Base-by-base conservation (phyloP, 2,113 vertebrate genomes). In the Holacanthus passer region DNA sequence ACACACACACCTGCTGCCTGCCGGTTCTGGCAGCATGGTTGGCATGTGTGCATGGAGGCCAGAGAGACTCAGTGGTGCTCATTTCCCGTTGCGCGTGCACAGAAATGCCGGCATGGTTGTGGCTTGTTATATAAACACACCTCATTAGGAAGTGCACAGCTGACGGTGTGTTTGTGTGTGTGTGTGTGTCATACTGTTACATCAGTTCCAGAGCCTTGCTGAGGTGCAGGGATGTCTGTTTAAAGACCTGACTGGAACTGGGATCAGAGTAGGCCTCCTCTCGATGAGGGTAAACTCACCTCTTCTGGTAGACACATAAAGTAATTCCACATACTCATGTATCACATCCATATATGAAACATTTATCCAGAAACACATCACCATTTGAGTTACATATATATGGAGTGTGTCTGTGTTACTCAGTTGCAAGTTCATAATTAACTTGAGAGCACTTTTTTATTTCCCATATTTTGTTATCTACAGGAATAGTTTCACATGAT, bases 81-180 rank as follows among this genome's bases (percentile, higher is more conserved):
- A 16, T 71, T 88, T 89, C 87, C 88, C 76, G 19, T 74, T 14
- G 73, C 43, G 29, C 59, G 48, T 31, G 77, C 87, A 87, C 88
- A 81, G 65, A 86, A 78, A 90, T 92, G 85, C 82, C 19, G 12
- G 48, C 72, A 67, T 58, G 74, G 79, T 75, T 89, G 81, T 75
- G 87, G 74, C 73, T 39, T 69, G 82, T 89, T 92, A 91, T 74
- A 90, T 90, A 90, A 90, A 92, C 88, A 62, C 55, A 69, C 66
- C 68, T 87, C 79, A 90, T 89, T 90, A 87, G 85, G 83, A 86
- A 86, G 87, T 69, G 74, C 82, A 91, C 92, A 92, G 92, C 92
- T 93, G 92, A 88, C 59, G 45, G 66, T 82, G 63, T 79, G 37
- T 66, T 0, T 60, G n/a, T 60, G 19, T 52, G 66, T 83, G 62